phyloP scores from a whole-genome alignment of 2,888 invertebrate species.

The Nysson spinosus region DNA sequence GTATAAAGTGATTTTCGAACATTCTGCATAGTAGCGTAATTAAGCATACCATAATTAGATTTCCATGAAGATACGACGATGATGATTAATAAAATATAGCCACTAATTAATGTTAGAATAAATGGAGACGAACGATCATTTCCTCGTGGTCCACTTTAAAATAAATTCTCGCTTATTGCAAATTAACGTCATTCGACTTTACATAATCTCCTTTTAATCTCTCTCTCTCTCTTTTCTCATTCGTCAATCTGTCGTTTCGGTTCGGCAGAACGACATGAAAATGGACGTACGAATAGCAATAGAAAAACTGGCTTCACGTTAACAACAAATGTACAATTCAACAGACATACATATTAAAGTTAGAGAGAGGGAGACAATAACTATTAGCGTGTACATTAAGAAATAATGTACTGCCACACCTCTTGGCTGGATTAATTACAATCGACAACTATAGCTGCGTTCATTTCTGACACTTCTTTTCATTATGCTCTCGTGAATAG shows the following conservation, averaged over 20 bases:
- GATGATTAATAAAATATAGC: slow-evolving; percentile 25
- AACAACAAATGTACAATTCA: slow-evolving; percentile 33
- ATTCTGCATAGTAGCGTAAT: slow-evolving; percentile 42
- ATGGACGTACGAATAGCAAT: slow-evolving; percentile 10
- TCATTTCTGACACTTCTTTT: neutral
- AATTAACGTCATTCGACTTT: slow-evolving; percentile 9
- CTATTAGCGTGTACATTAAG: slow-evolving; percentile 7
- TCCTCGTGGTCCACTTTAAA: too few species aligned
- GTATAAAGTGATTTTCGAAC: slow-evolving; percentile 16
- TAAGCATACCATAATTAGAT: slow-evolving; percentile 26
- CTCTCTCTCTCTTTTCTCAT: slow-evolving; percentile 6
- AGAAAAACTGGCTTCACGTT: slow-evolving; percentile 1
- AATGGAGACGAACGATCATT: too few species aligned
- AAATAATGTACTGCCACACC: slow-evolving; percentile 13
- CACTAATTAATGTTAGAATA: slow-evolving; percentile 18
- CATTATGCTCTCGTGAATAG: neutral
- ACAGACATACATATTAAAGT: slow-evolving; percentile 6
- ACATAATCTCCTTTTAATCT: neutral
- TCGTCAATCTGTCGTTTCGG: slow-evolving; percentile 13
- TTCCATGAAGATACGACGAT: slow-evolving; percentile 33
- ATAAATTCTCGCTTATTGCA: slow-evolving; percentile 1
- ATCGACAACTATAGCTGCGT: slow-evolving; percentile 1
- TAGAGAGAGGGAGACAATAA: neutral
- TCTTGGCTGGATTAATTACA: slow-evolving; percentile 3
- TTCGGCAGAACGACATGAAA: slow-evolving; percentile 9